A percentile compares a stretch with the other conserved stretches of the same genome.
phyloP scores from a whole-genome alignment of 2,888 invertebrate species.

The Chaitophorus viminalis region DNA sequence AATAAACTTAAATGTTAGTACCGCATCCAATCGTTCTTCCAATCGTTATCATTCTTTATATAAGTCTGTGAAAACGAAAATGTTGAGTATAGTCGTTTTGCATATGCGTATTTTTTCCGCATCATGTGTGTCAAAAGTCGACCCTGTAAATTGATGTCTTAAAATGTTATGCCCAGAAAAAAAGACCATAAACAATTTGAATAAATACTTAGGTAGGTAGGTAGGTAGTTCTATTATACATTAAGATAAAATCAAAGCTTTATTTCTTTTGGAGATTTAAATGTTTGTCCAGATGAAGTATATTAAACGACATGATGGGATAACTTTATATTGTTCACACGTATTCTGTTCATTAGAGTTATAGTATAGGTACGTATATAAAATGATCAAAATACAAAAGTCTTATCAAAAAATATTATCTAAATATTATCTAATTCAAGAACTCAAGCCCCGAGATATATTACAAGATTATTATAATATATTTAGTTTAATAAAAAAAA shows the following conservation, averaged over 20 bases:
- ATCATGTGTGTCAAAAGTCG: not conserved
- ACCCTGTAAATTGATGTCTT: slow-evolving; percentile 4
- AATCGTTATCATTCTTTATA: slow-evolving; percentile 9
- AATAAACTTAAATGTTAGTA: slow-evolving; percentile 16
- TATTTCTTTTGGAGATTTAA: not conserved
- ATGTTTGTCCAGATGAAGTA: not conserved
- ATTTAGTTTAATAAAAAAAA: too few species aligned
- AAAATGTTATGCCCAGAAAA: not conserved
- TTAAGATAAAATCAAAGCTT: not conserved
- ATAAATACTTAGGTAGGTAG: not conserved
- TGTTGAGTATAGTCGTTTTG: not conserved
- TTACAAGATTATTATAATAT: too few species aligned
- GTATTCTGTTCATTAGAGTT: not conserved
- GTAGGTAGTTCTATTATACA: not conserved
- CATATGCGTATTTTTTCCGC: not conserved
- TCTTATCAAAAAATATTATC: too few species aligned
- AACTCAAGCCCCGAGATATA: too few species aligned
- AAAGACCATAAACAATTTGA: not conserved
- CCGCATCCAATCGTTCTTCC: not conserved
- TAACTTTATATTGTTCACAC: not conserved
- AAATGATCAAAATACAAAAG: not conserved
- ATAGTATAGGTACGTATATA: not conserved
- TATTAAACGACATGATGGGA: not conserved
- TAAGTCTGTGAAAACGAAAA: slow-evolving; percentile 3
- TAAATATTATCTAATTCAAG: too few species aligned